phyloP scores from a whole-genome alignment of 2,888 invertebrate genomes.

The Tachina grossa region DNA sequence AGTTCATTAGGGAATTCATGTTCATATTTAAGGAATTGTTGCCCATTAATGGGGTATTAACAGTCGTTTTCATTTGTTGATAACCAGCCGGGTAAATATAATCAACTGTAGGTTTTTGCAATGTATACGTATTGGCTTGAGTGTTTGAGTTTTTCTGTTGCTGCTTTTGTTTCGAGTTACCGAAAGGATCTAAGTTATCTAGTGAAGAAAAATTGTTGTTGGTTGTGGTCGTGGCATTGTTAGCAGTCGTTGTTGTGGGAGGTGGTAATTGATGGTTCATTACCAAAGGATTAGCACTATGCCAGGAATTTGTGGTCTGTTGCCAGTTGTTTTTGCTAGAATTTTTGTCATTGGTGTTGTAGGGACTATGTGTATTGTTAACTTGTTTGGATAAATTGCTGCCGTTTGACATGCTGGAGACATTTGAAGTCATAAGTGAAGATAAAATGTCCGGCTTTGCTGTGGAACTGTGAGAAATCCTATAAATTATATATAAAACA shows the following conservation, averaged over 20 bases:
- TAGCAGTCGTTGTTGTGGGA: constrained; percentile 54
- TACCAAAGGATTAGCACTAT: constrained; percentile 79
- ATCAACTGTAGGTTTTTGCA: constrained; percentile 78
- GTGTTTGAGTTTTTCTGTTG: constrained; percentile 49
- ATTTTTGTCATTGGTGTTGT: constrained; percentile 47
- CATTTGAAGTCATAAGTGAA: constrained; percentile 77
- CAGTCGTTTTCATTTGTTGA: constrained; percentile 66
- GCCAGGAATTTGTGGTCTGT: constrained; percentile 73
- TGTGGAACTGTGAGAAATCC: constrained; percentile 77
- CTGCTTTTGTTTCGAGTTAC: constrained; percentile 67
- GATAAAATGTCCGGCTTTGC: constrained; percentile 78
- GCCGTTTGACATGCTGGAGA: constrained; percentile 71
- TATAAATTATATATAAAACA: constrained; percentile 60
- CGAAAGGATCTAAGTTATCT: constrained; percentile 79
- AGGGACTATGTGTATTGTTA: constrained; percentile 65
- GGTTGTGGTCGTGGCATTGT: constrained; percentile 66
- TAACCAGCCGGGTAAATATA: constrained; percentile 78
- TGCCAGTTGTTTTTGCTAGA: constrained; percentile 62
- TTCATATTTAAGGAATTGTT: constrained; percentile 71
- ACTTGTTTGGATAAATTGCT: constrained; percentile 33
- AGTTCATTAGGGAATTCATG: constrained; percentile 58
- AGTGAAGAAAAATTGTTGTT: constrained; percentile 78
- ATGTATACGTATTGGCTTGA: constrained; percentile 76
- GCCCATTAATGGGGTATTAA: constrained; percentile 64
- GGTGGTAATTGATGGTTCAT: constrained; percentile 80